Percentiles rank a stretch among this genome's conserved stretches.
These are phyloP conservation scores for Caretta caretta DNA, from an alignment of 2,113 vertebrate genomes.

Conservation along the genomic window DNA sequence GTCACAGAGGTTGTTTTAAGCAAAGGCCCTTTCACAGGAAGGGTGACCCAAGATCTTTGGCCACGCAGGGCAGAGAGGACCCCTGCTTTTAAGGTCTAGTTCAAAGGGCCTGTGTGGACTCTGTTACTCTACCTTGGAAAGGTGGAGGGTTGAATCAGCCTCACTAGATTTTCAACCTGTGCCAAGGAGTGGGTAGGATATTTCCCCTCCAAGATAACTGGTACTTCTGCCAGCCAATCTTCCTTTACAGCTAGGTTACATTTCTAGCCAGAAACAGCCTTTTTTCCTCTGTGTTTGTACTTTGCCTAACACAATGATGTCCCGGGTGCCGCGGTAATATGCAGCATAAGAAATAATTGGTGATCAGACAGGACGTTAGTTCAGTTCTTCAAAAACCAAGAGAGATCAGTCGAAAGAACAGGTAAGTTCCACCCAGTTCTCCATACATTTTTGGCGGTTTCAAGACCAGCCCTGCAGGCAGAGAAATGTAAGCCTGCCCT, in stretches of 20 bases:
- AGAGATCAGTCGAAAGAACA: background rate
- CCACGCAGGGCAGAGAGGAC: background rate
- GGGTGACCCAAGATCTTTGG: background rate
- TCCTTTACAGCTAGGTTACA: background rate
- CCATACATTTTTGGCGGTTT: background rate
- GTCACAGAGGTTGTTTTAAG: background rate
- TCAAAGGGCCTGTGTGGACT: background rate
- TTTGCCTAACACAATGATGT: background rate
- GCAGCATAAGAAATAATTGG: background rate
- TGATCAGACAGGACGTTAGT: background rate
- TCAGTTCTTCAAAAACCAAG: background rate
- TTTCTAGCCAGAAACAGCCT: background rate
- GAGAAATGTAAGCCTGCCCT: background rate
- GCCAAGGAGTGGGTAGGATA: background rate
- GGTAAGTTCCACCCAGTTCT: background rate
- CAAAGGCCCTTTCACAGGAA: background rate
- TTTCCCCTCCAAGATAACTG: background rate
- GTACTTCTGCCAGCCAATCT: background rate
- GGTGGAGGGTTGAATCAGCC: background rate
- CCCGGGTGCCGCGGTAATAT: background rate
- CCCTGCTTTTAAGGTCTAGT: background rate
- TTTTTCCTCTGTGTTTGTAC: background rate
- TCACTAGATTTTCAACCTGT: background rate
- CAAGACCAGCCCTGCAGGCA: background rate
- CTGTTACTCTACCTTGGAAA: background rate